Base-by-base conservation (phyloP, 1,140 invertebrate species). In the Nylanderia fulva region DNA sequence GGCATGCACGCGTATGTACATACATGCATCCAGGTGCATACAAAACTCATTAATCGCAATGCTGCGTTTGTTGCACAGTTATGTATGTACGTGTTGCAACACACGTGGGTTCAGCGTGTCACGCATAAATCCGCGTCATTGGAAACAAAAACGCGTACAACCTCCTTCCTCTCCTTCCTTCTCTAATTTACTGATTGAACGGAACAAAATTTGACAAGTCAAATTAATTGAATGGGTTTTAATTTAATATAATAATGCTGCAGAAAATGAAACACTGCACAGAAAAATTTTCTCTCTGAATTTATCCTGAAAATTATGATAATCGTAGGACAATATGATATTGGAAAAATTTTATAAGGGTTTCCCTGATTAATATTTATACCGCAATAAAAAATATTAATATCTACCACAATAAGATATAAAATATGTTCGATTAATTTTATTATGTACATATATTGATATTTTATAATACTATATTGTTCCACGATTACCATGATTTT, bases 1-100 rank as follows among this genome's bases (percentile, higher is more conserved):
- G 56, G 11, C 64, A 45, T 75, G 56, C 80, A 86, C 58, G 29
- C 60, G 29, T n/a, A n/a, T n/a, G n/a, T n/a, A n/a, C n/a, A n/a
- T n/a, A n/a, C 29, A 68, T 33, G 52, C 52, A 29, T 7, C 13
- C 60, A 18, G 24, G 79, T 82, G 64, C 68, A 74, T n/a, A 52
- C 45, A 42, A 42, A 42, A 52, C 21, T 39, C 29, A 68, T 79
- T 68, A 45, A 42, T 21, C 36, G 36, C 33, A 36, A 42, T 39
- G 24, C 24, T 76, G 52, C 33, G 63, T 54, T 18, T 21, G 33
- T n/a, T 18, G 33, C 52, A n/a, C 36, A 45, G 18, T 58, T 80
- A 42, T 29, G 48, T 56, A n/a, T 24, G 21, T 79, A 80, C 4
- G 39, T 29, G 63, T 39, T 13, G 63, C n/a, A 24, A 39, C 63